Evolutionary conservation across 23 tunicate species (phyloP).

Genomic region (Halocynthia aurantium): DNA sequence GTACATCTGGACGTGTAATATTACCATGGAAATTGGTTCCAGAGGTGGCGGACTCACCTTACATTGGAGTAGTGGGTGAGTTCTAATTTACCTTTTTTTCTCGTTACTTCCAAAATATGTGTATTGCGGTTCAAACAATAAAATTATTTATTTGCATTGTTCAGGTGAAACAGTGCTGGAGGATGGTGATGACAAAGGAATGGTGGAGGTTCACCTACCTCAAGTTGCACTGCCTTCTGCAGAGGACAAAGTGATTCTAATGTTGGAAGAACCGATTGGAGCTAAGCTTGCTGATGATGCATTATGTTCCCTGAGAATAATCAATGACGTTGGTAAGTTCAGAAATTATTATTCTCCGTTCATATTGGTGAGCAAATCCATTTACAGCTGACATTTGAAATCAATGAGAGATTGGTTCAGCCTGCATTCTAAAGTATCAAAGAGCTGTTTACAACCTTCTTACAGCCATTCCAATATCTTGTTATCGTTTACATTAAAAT

Average conservation of each 20-base stretch:
- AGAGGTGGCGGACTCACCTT: constrained; percentile 71
- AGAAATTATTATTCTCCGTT: too few species aligned
- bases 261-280: constrained; percentile 82
- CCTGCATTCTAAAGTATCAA: too few species aligned
- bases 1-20: constrained; percentile 42
- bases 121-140: not conserved
- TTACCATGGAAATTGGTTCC: constrained; percentile 90
- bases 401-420: too few species aligned
- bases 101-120: not conserved
- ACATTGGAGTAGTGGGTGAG: constrained; percentile 55
- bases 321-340: constrained; percentile 81
- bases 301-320: constrained; percentile 37
- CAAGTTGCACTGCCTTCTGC: constrained; percentile 60
- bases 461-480: too few species aligned
- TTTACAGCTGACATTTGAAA: too few species aligned
- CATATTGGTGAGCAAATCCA: too few species aligned
- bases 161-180: constrained; percentile 65
- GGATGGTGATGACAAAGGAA: constrained; percentile 61
- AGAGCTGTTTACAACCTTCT: too few species aligned
- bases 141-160: not conserved
- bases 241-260: constrained; percentile 52
- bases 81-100: not conserved
- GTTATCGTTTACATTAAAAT: too few species aligned
- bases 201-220: constrained; percentile 67
- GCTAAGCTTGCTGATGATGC: constrained; percentile 60